Evolutionary conservation across 2,797 vertebrate species (phyloP), one percentile per base, ranked within the genome.

Genomic region (Delichon dasypus): DNA sequence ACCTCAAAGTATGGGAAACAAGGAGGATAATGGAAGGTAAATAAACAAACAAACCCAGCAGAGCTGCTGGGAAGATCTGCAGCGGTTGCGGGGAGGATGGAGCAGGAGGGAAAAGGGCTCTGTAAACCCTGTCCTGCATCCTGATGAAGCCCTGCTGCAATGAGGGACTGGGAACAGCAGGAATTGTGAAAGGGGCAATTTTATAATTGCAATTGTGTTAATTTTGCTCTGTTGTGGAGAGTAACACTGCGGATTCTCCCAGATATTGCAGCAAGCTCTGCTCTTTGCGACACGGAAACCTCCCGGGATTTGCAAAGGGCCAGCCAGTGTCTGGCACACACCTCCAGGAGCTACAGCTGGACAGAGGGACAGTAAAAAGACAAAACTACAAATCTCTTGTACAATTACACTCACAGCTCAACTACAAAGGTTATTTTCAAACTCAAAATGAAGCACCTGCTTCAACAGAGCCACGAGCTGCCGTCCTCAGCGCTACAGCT

Each of bases 111-210:
- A 60, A 81, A 89, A 86, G 74, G 76, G 62, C 62, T 94, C 53
- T 62, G 54, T 54, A 83, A 95, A 78, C 48, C 75, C 77, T 85
- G 67, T 70, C 66, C 89, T 94, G 91, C 81, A 94, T 88, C 71
- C 85, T 32, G 58, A 97, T 95, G 73, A 93, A 72, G 87, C 27
- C 82, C 80, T 80, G 11, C 84, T 95, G 92, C 74, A 42, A 66
- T 12, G 38, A 95, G 82, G 58, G 68, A 50, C 71, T 94, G 88
- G 60, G 78, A 90, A 58, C 1, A 18, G 68, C 68, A 78, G 26
- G 26, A 76, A 45, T 3, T 38, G 47, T 32, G 65, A 87, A 89
- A 90, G 72, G 62, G 51, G 45, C 68, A 34, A 79, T 81, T 88
- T 78, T 80, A 76, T 68, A 77, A 95, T 66, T 95, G 90, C 92